Evolutionary conservation across 2,888 invertebrate species (phyloP).

Genomic region (Xiphydria camelus): DNA sequence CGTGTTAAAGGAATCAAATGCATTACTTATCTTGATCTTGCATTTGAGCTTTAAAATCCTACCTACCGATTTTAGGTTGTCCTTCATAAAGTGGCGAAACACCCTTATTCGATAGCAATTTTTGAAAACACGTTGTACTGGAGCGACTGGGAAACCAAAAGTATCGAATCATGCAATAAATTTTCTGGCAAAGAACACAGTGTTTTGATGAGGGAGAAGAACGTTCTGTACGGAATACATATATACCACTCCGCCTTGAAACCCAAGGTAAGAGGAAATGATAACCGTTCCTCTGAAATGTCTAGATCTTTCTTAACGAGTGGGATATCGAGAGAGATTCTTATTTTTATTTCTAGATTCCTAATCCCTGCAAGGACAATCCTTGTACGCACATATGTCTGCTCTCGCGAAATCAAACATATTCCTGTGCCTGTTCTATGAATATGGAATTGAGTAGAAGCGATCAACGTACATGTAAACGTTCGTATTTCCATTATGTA

Average conservation of each 20-base stretch:
- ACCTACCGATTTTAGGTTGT: slow-evolving; percentile 48
- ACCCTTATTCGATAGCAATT: slow-evolving; percentile 82
- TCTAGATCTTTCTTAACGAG: no score
- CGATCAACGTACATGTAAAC: slow-evolving; percentile 65
- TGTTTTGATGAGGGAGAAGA: slow-evolving; percentile 61
- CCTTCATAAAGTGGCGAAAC: slow-evolving; percentile 67
- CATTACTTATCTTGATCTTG: background rate
- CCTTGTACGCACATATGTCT: slow-evolving; percentile 80
- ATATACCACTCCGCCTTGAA: slow-evolving; percentile 74
- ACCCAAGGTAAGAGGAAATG: slow-evolving; percentile 45
- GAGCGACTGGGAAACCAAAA: slow-evolving; percentile 83
- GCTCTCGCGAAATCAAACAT: slow-evolving; percentile 62
- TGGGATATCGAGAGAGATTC: no score
- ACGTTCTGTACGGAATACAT: slow-evolving; percentile 68
- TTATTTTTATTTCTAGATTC: slow-evolving; percentile 27
- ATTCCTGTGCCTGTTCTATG: slow-evolving; percentile 77
- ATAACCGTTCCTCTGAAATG: background rate
- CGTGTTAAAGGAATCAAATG: slow-evolving; percentile 8
- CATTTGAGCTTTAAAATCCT: background rate
- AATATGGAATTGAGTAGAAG: slow-evolving; percentile 65
- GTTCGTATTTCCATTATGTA: slow-evolving; percentile 42
- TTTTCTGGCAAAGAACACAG: slow-evolving; percentile 69
- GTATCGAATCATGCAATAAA: slow-evolving; percentile 78
- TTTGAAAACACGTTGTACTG: slow-evolving; percentile 89
- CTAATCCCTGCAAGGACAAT: slow-evolving; percentile 66